These are phyloP conservation scores for Tupiocoris notatus DNA, from an alignment of 2,888 invertebrate species.

Conservation along the genomic window DNA sequence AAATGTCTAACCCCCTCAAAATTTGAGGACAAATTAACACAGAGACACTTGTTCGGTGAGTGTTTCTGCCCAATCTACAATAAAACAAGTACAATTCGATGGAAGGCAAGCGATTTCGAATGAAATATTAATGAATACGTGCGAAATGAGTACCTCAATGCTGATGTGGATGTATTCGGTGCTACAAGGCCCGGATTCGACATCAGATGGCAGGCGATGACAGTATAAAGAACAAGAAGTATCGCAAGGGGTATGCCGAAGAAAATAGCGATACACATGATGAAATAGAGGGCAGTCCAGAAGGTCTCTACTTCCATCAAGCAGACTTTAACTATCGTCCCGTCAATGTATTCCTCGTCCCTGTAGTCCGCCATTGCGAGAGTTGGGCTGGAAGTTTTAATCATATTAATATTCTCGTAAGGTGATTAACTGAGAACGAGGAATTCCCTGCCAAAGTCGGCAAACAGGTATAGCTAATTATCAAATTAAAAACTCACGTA, in stretches of 20 bases:
- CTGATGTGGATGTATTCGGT: slow-evolving; percentile 55
- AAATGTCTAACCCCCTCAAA: no score
- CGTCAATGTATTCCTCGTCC: slow-evolving; percentile 70
- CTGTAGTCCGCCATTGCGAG: slow-evolving; percentile 76
- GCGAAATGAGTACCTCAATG: no score
- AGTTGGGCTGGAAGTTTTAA: slow-evolving; percentile 75
- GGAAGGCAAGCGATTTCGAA: no score
- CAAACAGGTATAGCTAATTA: no score
- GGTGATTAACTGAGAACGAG: no score
- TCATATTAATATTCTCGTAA: no score
- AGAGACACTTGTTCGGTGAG: no score
- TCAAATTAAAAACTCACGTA: no score
- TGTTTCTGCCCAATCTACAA: no score
- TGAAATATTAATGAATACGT: slow-evolving; percentile 38
- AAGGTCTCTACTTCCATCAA: slow-evolving; percentile 74
- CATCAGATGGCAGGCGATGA: slow-evolving; percentile 83
- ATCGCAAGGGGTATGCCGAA: slow-evolving; percentile 81
- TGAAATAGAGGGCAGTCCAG: slow-evolving; percentile 78
- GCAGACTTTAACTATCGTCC: slow-evolving; percentile 71
- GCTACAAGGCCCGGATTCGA: slow-evolving; percentile 71
- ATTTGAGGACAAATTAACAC: no score
- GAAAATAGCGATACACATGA: slow-evolving; percentile 76
- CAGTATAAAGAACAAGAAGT: slow-evolving; percentile 76
- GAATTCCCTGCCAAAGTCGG: no score
- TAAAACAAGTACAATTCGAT: no score